Conservation (phyloP, 2,888 invertebrate genomes). For the Trissolcus japonicus region DNA sequence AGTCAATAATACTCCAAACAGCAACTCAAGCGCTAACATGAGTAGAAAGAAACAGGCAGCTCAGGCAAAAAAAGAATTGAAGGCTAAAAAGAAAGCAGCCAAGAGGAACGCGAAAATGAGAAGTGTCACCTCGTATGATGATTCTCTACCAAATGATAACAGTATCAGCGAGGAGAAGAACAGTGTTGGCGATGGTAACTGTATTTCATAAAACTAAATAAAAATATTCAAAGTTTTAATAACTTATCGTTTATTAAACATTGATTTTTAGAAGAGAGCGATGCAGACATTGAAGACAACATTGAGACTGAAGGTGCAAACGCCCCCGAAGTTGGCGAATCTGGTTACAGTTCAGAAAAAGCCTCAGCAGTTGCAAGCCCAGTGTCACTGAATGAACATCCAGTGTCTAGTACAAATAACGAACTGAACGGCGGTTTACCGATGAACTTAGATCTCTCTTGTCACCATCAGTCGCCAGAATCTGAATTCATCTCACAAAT, state of each 20-base stretch:
- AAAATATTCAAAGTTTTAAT: background rate
- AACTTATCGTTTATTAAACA: background rate
- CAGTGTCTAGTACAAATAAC: constrained; percentile 20
- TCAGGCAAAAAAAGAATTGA: background rate
- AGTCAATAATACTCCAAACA: background rate
- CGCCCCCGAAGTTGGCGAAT: constrained; percentile 79
- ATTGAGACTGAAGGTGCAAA: constrained; percentile 77
- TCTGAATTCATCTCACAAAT: constrained; percentile 22
- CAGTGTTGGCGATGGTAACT: constrained; percentile 61
- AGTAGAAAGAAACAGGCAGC: constrained; percentile 14
- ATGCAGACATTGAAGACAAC: constrained; percentile 90
- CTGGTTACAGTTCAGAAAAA: constrained; percentile 83
- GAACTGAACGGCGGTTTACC: constrained; percentile 28
- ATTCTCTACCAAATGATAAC: constrained; percentile 56
- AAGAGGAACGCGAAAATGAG: constrained; percentile 75
- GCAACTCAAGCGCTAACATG: background rate
- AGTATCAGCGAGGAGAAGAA: constrained; percentile 64
- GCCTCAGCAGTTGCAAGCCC: constrained; percentile 79
- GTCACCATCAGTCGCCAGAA: constrained; percentile 1
- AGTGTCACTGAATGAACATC: constrained; percentile 68
- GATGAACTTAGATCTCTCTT: constrained; percentile 10
- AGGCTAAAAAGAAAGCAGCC: constrained; percentile 67
- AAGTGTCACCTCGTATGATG: constrained; percentile 37
- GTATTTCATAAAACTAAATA: background rate
- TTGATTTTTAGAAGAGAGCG: constrained; percentile 81